Conservation (phyloP, 2,888 invertebrate species). For the Camponotus fellah region DNA sequence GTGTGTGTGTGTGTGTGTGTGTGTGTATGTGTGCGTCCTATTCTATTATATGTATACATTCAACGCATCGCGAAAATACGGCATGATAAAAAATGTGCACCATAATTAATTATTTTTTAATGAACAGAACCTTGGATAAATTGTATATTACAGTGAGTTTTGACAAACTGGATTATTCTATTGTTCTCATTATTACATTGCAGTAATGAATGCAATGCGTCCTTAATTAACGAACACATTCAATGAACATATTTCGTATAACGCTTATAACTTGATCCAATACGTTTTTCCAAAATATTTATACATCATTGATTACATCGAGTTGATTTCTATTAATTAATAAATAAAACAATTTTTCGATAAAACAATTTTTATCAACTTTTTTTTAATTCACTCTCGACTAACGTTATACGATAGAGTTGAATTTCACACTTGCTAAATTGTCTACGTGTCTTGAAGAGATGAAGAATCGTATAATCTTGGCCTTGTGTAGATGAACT, state of each 20-base stretch:
- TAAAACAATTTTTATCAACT: slow-evolving; percentile 23
- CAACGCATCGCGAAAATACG: not conserved
- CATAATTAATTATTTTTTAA: slow-evolving; percentile 40
- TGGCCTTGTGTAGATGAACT: not conserved
- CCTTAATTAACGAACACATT: slow-evolving; percentile 47
- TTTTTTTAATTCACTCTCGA: not conserved
- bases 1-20: too few relatives aligned
- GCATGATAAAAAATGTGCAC: not conserved
- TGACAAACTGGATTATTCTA: slow-evolving; percentile 32
- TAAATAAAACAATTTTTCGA: slow-evolving; percentile 25
- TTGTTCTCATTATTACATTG: slow-evolving; percentile 26
- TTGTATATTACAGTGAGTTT: slow-evolving; percentile 18
- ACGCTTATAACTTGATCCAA: not conserved
- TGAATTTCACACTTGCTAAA: not conserved
- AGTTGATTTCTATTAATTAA: slow-evolving; percentile 19
- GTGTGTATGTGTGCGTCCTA: too few relatives aligned
- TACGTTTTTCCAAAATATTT: slow-evolving; percentile 38
- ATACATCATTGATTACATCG: not conserved
- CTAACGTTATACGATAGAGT: not conserved
- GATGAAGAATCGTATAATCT: not conserved
- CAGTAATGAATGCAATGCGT: slow-evolving; percentile 26
- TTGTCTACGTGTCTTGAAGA: not conserved
- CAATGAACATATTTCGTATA: slow-evolving; percentile 6
- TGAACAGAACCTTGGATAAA: slow-evolving; percentile 12
- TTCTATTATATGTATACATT: not conserved